phyloP scores from a whole-genome alignment of 2,888 invertebrate species.

The Synanthedon vespiformis region DNA sequence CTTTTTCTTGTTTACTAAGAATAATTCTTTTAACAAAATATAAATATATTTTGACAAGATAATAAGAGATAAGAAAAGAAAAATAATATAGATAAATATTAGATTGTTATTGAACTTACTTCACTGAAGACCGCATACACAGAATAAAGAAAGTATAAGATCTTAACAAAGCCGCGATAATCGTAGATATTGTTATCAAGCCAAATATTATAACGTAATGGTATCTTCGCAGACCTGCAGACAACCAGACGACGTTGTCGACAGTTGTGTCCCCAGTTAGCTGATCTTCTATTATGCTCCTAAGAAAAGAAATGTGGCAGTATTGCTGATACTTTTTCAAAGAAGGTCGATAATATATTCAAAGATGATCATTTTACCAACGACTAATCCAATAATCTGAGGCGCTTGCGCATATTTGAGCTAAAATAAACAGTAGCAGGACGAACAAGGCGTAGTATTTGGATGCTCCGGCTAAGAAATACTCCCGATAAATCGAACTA shows the following conservation, averaged over 20 bases:
- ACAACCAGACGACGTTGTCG: constrained; percentile 44
- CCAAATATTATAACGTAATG: constrained; percentile 66
- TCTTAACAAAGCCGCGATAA: constrained; percentile 71
- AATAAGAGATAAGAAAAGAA: too few species aligned
- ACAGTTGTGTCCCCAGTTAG: constrained; percentile 49
- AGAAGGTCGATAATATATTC: neutral
- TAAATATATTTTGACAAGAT: too few species aligned
- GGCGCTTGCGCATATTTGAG: constrained; percentile 67
- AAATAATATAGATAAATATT: neutral
- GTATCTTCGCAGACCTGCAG: constrained; percentile 37
- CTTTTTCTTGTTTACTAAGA: too few species aligned
- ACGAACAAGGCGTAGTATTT: constrained; percentile 34
- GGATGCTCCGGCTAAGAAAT: constrained; percentile 42
- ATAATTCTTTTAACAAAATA: too few species aligned
- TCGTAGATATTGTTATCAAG: constrained; percentile 64
- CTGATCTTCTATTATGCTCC: constrained; percentile 53
- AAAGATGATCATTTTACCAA: constrained; percentile 27
- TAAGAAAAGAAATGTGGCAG: constrained; percentile 9
- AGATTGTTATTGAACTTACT: constrained; percentile 24
- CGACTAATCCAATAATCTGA: constrained; percentile 59
- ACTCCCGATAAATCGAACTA: constrained; percentile 50
- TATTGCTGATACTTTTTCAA: too few species aligned
- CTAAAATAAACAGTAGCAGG: constrained; percentile 54
- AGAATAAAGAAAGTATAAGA: constrained; percentile 75
- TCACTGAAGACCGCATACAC: constrained; percentile 76